Evolutionary conservation across 2,888 invertebrate species (phyloP).

Genomic region (Temnothorax ravouxi): DNA sequence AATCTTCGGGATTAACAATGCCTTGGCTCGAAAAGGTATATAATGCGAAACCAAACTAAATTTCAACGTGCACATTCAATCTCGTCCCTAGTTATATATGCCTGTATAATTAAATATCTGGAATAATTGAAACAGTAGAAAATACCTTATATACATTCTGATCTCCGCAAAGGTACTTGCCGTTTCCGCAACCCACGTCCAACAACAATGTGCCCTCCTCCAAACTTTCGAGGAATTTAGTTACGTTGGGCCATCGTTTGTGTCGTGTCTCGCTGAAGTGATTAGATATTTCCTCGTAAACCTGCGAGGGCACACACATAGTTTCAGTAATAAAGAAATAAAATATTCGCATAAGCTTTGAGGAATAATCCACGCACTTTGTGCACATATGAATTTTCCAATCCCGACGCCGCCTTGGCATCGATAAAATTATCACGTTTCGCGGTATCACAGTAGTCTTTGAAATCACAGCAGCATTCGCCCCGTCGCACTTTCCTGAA

Average conservation of each 20-base stretch:
- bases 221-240: conserved; percentile 91
- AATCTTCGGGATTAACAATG: neutral
- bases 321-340: neutral
- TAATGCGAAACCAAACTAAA: conserved; percentile 19
- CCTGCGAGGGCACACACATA: conserved; percentile 86
- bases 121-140: neutral
- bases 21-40: conserved; percentile 39
- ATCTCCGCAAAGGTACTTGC: conserved; percentile 93
- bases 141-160: conserved; percentile 79
- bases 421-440: conserved; percentile 76
- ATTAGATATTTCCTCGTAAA: conserved; percentile 97
- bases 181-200: conserved; percentile 99
- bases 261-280: conserved; percentile 98
- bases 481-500: conserved; percentile 90
- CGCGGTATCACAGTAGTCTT: conserved; percentile 90
- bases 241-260: conserved; percentile 97
- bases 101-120: neutral
- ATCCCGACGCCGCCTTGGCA: conserved; percentile 88
- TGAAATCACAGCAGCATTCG: conserved; percentile 90
- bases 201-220: conserved; percentile 91
- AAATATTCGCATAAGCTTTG: conserved; percentile 18
- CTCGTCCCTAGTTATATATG: neutral
- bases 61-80: neutral
- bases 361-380: conserved; percentile 85
- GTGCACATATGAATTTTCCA: conserved; percentile 93